A percentile compares a stretch with the other conserved stretches of the same genome.
phyloP scores from a whole-genome alignment of 2,113 vertebrate species.

The Otolemur garnettii region DNA sequence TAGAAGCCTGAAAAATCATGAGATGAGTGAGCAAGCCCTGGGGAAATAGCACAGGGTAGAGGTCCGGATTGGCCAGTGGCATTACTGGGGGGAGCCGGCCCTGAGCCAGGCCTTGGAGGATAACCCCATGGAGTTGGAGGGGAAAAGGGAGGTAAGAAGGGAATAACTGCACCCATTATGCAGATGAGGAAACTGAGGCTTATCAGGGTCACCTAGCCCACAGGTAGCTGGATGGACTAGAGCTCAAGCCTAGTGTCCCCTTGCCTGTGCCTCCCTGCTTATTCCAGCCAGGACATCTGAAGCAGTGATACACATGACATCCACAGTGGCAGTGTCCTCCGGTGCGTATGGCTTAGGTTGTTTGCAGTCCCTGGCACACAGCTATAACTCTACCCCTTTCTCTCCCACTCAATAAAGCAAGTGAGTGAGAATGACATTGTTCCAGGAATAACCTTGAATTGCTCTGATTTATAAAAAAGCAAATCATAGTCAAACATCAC shows the following conservation, averaged over 20 bases:
- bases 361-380: background rate
- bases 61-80: background rate
- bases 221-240: background rate
- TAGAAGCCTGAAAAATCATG: background rate
- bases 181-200: constrained; percentile 39
- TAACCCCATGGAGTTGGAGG: background rate
- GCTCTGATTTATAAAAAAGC: constrained; percentile 77
- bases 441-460: constrained; percentile 79
- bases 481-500: constrained; percentile 77
- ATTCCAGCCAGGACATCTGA: background rate
- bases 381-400: constrained; percentile 52
- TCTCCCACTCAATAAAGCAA: constrained; percentile 62
- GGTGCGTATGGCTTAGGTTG: background rate
- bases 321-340: background rate
- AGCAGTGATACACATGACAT: background rate
- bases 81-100: background rate
- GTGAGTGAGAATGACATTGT: constrained; percentile 72
- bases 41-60: background rate
- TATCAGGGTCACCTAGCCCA: background rate
- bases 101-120: background rate
- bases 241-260: background rate
- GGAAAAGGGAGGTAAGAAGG: background rate
- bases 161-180: constrained; percentile 34
- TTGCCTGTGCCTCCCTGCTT: background rate
- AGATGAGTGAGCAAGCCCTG: background rate